These are phyloP conservation scores for Ophion costatus DNA, from an alignment of 2,888 invertebrate species.

Conservation along the genomic window DNA sequence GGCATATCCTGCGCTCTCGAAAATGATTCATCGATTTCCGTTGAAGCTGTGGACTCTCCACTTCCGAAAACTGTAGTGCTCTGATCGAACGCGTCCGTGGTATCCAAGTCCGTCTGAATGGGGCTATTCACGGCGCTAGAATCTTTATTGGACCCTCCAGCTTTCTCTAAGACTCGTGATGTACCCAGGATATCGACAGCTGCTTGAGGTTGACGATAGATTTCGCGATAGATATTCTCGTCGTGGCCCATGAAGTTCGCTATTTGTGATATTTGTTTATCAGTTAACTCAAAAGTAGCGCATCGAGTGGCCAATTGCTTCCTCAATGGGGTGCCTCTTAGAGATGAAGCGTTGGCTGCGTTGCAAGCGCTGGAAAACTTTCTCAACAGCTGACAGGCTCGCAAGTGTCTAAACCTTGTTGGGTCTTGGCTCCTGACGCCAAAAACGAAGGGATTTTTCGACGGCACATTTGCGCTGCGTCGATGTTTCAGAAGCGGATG, in stretches of 20 bases:
- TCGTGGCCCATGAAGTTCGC: constrained; percentile 61
- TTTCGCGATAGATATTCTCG: constrained; percentile 38
- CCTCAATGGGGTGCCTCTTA: constrained; percentile 62
- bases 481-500: constrained; percentile 47
- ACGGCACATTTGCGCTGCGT: constrained; percentile 31
- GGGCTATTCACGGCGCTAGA: too few relatives aligned
- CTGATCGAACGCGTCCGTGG: too few relatives aligned
- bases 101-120: too few relatives aligned
- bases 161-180: not conserved
- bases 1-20: constrained; percentile 26
- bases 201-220: constrained; percentile 63
- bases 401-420: constrained; percentile 22
- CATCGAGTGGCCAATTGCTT: constrained; percentile 66
- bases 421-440: constrained; percentile 36
- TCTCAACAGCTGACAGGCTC: constrained; percentile 52
- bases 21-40: too few relatives aligned
- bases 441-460: constrained; percentile 61
- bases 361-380: constrained; percentile 50
- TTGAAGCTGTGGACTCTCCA: too few relatives aligned
- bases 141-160: not conserved
- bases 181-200: constrained; percentile 3
- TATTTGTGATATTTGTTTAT: constrained; percentile 39
- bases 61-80: too few relatives aligned
- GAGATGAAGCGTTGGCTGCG: constrained; percentile 47
- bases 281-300: constrained; percentile 52